Evolutionary conservation across 2,888 invertebrate genomes (phyloP).

Genomic region (Alviniconcha strummeri): DNA sequence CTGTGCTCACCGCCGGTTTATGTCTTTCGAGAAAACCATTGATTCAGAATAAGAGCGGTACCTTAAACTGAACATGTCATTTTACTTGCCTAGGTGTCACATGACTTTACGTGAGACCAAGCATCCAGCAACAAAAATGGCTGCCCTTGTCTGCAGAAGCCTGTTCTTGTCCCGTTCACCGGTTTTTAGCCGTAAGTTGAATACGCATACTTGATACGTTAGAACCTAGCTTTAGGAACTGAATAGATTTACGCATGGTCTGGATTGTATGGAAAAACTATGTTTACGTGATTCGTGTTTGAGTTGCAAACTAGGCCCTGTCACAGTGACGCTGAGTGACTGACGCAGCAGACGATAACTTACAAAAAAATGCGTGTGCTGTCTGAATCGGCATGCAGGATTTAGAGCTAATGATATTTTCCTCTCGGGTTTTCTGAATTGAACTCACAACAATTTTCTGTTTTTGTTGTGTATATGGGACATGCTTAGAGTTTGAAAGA

Average conservation of each 20-base stretch:
- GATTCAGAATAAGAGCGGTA: not conserved
- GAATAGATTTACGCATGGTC: not conserved
- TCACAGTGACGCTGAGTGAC: not conserved
- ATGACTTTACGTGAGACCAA: not conserved
- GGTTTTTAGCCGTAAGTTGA: constrained; percentile 27
- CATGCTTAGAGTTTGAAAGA: too few species aligned
- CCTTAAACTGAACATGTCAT: not conserved
- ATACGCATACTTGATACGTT: too few species aligned
- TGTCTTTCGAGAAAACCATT: not conserved
- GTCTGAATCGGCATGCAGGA: too few species aligned
- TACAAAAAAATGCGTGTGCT: not conserved
- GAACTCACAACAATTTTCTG: too few species aligned
- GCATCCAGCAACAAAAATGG: constrained; percentile 36
- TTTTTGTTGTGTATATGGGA: too few species aligned
- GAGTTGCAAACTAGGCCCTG: not conserved
- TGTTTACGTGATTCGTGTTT: not conserved
- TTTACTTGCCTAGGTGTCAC: not conserved
- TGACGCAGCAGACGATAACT: constrained; percentile 9
- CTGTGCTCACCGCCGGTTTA: not conserved
- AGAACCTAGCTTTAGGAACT: not conserved
- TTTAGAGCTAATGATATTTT: too few species aligned
- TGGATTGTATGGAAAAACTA: not conserved
- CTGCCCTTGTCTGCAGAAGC: constrained; percentile 37
- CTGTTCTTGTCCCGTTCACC: constrained; percentile 15
- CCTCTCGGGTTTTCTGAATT: too few species aligned